Evolutionary conservation across 2,113 vertebrate genomes (phyloP).

Genomic region (Engystomops pustulosus): DNA sequence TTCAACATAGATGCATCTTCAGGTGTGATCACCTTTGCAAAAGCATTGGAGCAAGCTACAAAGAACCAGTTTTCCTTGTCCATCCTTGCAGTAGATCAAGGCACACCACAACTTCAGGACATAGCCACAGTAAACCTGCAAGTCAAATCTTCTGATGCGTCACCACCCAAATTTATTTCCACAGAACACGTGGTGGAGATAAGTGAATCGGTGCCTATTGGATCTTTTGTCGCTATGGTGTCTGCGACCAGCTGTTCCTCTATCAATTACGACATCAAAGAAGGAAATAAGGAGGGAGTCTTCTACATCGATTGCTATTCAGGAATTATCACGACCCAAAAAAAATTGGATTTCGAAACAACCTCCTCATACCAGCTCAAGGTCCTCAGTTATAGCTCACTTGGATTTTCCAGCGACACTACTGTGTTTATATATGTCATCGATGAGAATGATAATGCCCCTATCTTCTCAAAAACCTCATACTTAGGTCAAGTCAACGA

Average conservation of each 20-base stretch:
- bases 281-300: slow-evolving; percentile 80
- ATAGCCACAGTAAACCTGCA: slow-evolving; percentile 79
- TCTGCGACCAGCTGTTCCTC: slow-evolving; percentile 80
- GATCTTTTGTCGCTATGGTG: slow-evolving; percentile 81
- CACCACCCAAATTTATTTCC: slow-evolving; percentile 83
- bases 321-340: slow-evolving; percentile 83
- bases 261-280: slow-evolving; percentile 87
- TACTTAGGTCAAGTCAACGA: slow-evolving; percentile 87
- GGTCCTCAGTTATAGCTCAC: slow-evolving; percentile 81
- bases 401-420: slow-evolving; percentile 75
- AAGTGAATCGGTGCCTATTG: slow-evolving; percentile 79
- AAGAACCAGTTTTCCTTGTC: slow-evolving; percentile 81
- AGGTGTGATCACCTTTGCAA: slow-evolving; percentile 83
- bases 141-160: slow-evolving; percentile 79
- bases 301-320: slow-evolving; percentile 89
- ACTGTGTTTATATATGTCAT: slow-evolving; percentile 82
- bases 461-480: slow-evolving; percentile 75
- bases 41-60: slow-evolving; percentile 73
- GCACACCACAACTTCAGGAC: slow-evolving; percentile 84
- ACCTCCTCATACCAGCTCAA: slow-evolving; percentile 81
- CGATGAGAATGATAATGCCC: slow-evolving; percentile 92
- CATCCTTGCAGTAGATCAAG: slow-evolving; percentile 88
- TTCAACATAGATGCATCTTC: slow-evolving; percentile 81
- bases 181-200: slow-evolving; percentile 87
- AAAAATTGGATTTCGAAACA: slow-evolving; percentile 85